Evolutionary conservation across 2,113 vertebrate genomes (phyloP).

Genomic region (Noctilio leporinus): DNA sequence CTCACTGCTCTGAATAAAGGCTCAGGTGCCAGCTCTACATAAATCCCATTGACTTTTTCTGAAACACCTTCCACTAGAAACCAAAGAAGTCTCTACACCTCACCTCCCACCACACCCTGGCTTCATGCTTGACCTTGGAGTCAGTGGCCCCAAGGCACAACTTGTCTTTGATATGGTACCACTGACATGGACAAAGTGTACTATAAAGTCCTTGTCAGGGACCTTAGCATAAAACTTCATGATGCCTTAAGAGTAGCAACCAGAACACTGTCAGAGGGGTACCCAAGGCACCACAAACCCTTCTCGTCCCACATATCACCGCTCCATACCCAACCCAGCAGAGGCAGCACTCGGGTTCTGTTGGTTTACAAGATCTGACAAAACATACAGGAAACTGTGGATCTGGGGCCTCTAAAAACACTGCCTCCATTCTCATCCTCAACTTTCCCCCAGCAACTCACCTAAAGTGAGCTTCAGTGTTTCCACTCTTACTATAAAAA

Average conservation of each 20-base stretch:
- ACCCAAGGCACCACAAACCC: no score
- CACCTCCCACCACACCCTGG: neutral
- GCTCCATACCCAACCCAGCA: neutral
- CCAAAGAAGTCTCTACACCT: neutral
- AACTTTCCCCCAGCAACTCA: neutral
- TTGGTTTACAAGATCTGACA: neutral
- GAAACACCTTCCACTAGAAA: neutral
- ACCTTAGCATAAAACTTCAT: neutral
- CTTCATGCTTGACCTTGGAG: neutral
- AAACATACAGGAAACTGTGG: neutral
- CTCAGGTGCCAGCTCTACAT: neutral
- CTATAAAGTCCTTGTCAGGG: neutral
- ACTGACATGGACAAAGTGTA: neutral
- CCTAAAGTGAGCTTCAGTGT: neutral
- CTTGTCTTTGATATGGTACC: neutral
- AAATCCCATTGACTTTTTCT: neutral
- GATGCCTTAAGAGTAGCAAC: fast-evolving
- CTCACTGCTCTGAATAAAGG: neutral
- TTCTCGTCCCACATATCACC: neutral
- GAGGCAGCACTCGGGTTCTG: neutral
- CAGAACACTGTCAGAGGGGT: neutral
- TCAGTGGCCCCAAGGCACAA: neutral
- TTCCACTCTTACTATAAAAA: neutral
- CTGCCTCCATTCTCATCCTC: neutral
- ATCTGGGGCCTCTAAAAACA: neutral